A percentile compares a stretch with the other conserved stretches of the same genome.
Evolutionary conservation across 2,113 vertebrate genomes (phyloP).

Genomic region (Phalacrocorax aristotelis): DNA sequence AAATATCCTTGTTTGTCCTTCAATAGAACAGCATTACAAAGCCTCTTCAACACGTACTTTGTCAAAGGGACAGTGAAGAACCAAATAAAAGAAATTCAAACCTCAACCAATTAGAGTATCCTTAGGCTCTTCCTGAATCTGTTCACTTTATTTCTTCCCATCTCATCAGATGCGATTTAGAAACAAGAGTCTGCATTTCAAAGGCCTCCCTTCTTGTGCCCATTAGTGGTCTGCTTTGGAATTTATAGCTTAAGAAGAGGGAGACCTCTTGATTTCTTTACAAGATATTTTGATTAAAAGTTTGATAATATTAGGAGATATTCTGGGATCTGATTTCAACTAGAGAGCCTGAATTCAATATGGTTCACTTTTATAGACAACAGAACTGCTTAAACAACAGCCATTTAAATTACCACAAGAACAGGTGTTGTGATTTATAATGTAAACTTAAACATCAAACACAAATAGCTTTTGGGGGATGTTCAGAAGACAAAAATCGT

Average conservation of each 20-base stretch:
- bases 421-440: constrained; percentile 52
- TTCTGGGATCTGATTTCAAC: constrained; percentile 5
- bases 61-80: constrained; percentile 68
- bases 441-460: constrained; percentile 59
- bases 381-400: constrained; percentile 1
- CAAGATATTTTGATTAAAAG: constrained; percentile 33
- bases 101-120: constrained; percentile 68
- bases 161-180: constrained; percentile 59
- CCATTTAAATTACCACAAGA: constrained; percentile 36
- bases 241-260: constrained; percentile 27
- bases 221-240: constrained; percentile 42
- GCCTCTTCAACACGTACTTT: constrained; percentile 59
- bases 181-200: constrained; percentile 58
- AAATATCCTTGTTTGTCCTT: constrained; percentile 75
- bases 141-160: constrained; percentile 48
- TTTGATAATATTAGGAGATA: constrained; percentile 37
- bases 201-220: constrained; percentile 36
- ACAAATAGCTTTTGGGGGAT: background rate
- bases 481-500: constrained; percentile 44
- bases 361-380: constrained; percentile 10
- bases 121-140: constrained; percentile 58
- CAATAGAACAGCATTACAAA: constrained; percentile 70
- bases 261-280: constrained; percentile 26
- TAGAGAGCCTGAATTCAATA: background rate
- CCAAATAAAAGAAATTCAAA: constrained; percentile 67